Evolutionary conservation across 2,888 invertebrate genomes (phyloP), one percentile per base, ranked within the genome.

Genomic region (Eutolmus rufibarbis): DNA sequence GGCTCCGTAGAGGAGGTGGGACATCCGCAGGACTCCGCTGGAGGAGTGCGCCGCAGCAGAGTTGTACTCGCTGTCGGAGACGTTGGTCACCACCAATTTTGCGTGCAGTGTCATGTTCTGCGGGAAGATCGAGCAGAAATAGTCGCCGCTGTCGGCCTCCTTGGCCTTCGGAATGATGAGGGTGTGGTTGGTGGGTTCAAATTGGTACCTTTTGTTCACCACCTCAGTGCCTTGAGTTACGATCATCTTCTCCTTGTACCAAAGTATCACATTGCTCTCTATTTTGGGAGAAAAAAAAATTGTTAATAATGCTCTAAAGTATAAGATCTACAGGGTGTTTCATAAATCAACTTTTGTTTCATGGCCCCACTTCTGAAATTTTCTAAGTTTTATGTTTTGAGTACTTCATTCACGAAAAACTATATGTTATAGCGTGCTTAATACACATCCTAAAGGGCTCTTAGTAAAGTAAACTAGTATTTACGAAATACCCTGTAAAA

Each of bases 91-190:
- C 5, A 87, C 28, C 37, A 91, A 88, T 28, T 89, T 89, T 1
- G 88, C 90, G 40, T 88, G 87, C 12, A 89, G 40, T 12, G 43
- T 74, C 8, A 90, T 87, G 0, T 89, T 87, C 23, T 90, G 88
- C 9, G 91, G 91, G 74, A 88, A 37, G 2, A 90, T 89, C 9
- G 89, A 57, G 86, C 91, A 91, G 56, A 81, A 82, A 34, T 91
- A 91, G 14, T 89, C 87, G 1, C 90, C 91, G 8, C 89, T 90
- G 74, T 87, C 89, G 40, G 88, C 88, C 3, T 91, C 89, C 82
- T 89, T 90, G 19, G 90, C 89, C 82, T 90, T 91, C 23, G 90
- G 7, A 31, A 91, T 89, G 46, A 90, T 90, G 81, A 91, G 87
- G 1, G 90, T 89, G 40, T 87, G 90, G 57, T 87, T 90, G 14